Base-by-base conservation (phyloP, 2,797 vertebrate genomes). In the Sebastes minor region DNA sequence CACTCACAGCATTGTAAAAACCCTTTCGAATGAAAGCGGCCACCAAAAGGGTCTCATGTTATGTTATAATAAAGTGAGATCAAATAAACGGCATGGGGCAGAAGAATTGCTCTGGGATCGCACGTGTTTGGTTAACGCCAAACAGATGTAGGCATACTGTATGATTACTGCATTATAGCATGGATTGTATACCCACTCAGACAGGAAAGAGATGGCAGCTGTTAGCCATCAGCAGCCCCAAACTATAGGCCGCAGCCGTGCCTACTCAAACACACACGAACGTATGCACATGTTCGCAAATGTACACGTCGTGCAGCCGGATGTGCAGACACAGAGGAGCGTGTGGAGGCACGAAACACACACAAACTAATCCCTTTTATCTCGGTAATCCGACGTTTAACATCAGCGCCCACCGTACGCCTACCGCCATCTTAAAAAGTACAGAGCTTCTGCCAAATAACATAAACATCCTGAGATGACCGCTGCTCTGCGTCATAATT, bases 121-220 rank as follows among this genome's bases (percentile, higher is more conserved):
- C 92, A 91, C 76, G 63, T 91, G 93, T 93, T 91, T 83, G 86
- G 75, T 74, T 94, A 92, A 94, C 68, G 16, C 72, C 87, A 84
- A 95, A 88, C 94, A 95, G 93, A 95, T 93, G 94, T 87, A 69
- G 85, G 86, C 86, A 76, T 74, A 92, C 87, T 90, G 91, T 94
- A 88, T 91, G 93, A 94, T 93, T 94, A 93, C 89, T 75, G 78
- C 87, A 78, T 90, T 84, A 88, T 90, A 85, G 88, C 89, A 74
- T 78, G 86, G 88, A 93, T 76, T 87, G 89, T 89, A 83, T 91
- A 92, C 91, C 91, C 93, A 92, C 91, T 89, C 90, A 94, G 84
- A 92, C 89, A 94, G 92, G 94, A 95, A 94, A 90, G 89, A 84
- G 61, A 72, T 83, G 90, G 85, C 94, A 95, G 93, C 93, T 95